Conservation (phyloP, 2,888 invertebrate species). For the Agrotis exclamationis region DNA sequence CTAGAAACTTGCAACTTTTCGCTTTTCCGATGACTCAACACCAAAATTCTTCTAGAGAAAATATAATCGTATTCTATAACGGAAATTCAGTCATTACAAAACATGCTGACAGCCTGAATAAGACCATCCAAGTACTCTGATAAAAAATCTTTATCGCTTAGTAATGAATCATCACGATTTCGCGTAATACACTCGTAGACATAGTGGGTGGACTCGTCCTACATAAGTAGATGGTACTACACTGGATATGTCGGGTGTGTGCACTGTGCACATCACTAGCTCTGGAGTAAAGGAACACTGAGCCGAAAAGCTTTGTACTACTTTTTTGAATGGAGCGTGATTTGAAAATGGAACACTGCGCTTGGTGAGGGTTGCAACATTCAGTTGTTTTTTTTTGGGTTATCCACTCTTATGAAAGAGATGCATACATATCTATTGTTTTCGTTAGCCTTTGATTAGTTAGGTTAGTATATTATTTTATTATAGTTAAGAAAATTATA, state of each 20-base stretch:
- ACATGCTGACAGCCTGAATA: background rate
- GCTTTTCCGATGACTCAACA: slow-evolving; percentile 15
- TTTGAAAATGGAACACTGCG: slow-evolving; percentile 16
- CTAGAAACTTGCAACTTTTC: no score
- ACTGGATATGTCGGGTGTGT: slow-evolving; percentile 14
- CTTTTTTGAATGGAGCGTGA: slow-evolving; percentile 10
- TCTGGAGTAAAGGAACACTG: background rate
- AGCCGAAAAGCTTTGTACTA: slow-evolving; percentile 9
- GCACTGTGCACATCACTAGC: slow-evolving; percentile 10
- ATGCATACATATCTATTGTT: background rate
- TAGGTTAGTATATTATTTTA: no score
- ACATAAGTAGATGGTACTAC: slow-evolving; percentile 1
- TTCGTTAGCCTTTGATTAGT: no score
- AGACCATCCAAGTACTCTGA: slow-evolving; percentile 14
- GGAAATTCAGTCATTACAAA: background rate
- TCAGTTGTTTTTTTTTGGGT: background rate
- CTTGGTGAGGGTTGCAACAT: background rate
- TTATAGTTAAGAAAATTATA: no score
- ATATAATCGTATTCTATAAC: background rate
- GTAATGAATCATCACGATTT: slow-evolving; percentile 53
- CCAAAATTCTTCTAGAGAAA: background rate
- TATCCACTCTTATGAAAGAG: background rate
- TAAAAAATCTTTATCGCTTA: slow-evolving; percentile 24
- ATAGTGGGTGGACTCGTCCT: slow-evolving; percentile 28
- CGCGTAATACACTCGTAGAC: background rate